A percentile compares a stretch with the other conserved stretches of the same genome.
phyloP scores from a whole-genome alignment of 1,140 invertebrate species.

The Trypoxylus dichotomus region DNA sequence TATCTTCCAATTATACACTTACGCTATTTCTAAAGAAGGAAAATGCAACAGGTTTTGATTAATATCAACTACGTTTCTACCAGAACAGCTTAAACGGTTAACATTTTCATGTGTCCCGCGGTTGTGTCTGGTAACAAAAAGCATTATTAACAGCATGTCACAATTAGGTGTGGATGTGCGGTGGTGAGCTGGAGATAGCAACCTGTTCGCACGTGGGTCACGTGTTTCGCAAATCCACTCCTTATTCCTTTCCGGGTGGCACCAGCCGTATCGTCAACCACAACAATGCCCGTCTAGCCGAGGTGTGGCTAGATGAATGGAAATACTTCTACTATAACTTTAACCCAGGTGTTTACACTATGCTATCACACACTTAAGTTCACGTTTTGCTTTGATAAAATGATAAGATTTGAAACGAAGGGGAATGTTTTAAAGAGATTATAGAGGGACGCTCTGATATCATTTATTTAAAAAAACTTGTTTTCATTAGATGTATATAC shows the following conservation, averaged over 20 bases:
- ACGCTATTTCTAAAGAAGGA: no score
- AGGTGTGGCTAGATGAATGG: constrained; percentile 98
- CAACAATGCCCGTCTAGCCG: constrained; percentile 94
- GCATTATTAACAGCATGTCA: constrained; percentile 14
- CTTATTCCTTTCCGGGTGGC: constrained; percentile 98
- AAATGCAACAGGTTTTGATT: no score
- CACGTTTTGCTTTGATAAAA: neutral
- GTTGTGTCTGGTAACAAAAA: neutral
- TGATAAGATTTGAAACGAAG: neutral
- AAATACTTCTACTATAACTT: constrained; percentile 98
- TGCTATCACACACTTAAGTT: neutral
- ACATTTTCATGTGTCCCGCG: neutral
- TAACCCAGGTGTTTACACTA: constrained; percentile 77
- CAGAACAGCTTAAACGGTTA: neutral
- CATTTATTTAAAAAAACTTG: no score
- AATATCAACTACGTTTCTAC: no score
- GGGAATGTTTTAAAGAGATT: no score
- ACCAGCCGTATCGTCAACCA: constrained; percentile 97
- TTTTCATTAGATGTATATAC: no score
- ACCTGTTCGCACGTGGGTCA: constrained; percentile 98
- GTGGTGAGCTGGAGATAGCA: constrained; percentile 93
- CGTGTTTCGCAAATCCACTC: constrained; percentile 98
- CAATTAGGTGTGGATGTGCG: constrained; percentile 95
- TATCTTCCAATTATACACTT: no score
- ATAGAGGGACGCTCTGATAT: no score